These are phyloP conservation scores for Notamacropus eugenii DNA, from an alignment of 2,797 vertebrate species.

Conservation along the genomic window DNA sequence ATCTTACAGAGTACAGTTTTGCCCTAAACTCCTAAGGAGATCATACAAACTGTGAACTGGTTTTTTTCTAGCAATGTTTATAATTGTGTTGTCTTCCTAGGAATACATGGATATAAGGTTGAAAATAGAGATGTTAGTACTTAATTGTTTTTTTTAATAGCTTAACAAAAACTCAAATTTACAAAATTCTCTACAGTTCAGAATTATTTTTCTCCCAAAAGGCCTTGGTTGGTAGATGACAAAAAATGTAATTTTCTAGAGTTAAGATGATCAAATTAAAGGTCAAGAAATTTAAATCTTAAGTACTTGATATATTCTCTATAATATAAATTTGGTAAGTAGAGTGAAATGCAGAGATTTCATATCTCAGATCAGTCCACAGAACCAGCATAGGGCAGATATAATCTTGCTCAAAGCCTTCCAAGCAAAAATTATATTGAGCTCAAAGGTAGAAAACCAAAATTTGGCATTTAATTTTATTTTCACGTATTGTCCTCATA, in stretches of 20 bases:
- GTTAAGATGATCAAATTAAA: background rate
- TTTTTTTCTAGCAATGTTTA: background rate
- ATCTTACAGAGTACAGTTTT: background rate
- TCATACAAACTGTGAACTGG: background rate
- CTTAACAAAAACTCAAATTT: background rate
- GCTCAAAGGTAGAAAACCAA: constrained; percentile 59
- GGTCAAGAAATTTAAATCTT: background rate
- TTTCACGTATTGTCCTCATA: constrained; percentile 1
- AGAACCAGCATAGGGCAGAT: constrained; percentile 27
- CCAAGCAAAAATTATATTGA: constrained; percentile 65
- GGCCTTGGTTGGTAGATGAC: background rate
- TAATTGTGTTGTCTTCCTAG: background rate
- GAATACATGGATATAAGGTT: background rate
- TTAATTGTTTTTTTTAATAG: background rate
- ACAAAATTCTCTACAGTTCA: background rate
- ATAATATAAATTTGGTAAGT: background rate
- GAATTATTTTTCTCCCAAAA: background rate
- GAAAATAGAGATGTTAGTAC: background rate
- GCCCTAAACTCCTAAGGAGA: background rate
- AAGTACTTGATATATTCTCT: background rate
- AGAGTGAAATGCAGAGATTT: background rate
- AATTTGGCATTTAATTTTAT: background rate
- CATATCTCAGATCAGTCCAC: constrained; percentile 46
- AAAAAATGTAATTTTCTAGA: background rate
- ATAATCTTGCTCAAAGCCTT: constrained; percentile 65